Conservation (phyloP, 2,797 vertebrate species). For the Geotrypetes seraphini region DNA sequence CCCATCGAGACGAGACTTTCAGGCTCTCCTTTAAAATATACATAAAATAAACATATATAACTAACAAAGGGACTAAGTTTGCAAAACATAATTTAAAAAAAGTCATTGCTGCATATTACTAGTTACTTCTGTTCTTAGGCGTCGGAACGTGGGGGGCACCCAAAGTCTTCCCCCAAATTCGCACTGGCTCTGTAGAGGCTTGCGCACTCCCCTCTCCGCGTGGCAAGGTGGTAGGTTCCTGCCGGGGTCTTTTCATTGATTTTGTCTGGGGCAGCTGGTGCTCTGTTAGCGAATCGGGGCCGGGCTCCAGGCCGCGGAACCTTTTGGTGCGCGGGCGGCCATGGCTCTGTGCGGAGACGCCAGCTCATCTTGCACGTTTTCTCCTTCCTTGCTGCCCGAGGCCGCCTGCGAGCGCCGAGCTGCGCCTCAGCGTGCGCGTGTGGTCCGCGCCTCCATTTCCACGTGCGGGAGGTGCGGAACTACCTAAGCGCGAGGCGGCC, state of each 20-base stretch:
- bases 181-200: too few species aligned
- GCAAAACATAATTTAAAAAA: too few species aligned
- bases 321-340: slow-evolving; percentile 47
- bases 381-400: slow-evolving; percentile 84
- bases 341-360: slow-evolving; percentile 82
- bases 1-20: too few species aligned
- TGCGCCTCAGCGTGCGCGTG: slow-evolving; percentile 73
- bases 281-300: slow-evolving; percentile 35
- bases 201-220: slow-evolving; percentile 18
- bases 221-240: slow-evolving; percentile 20
- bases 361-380: slow-evolving; percentile 96
- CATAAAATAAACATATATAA: too few species aligned
- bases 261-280: slow-evolving; percentile 44
- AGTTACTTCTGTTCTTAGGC: too few species aligned
- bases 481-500: slow-evolving; percentile 38
- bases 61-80: too few species aligned
- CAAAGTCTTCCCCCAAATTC: too few species aligned
- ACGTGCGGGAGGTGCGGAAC: slow-evolving; percentile 82
- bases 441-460: slow-evolving; percentile 78
- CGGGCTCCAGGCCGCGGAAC: slow-evolving; percentile 22
- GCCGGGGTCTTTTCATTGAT: slow-evolving; percentile 46
- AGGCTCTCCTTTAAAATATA: too few species aligned
- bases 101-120: too few species aligned
- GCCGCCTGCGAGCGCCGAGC: slow-evolving; percentile 88
- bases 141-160: too few species aligned